Evolutionary conservation across 2,888 invertebrate species (phyloP), one percentile per base, ranked within the genome.

Genomic region (Drosophila anomalipes): DNA sequence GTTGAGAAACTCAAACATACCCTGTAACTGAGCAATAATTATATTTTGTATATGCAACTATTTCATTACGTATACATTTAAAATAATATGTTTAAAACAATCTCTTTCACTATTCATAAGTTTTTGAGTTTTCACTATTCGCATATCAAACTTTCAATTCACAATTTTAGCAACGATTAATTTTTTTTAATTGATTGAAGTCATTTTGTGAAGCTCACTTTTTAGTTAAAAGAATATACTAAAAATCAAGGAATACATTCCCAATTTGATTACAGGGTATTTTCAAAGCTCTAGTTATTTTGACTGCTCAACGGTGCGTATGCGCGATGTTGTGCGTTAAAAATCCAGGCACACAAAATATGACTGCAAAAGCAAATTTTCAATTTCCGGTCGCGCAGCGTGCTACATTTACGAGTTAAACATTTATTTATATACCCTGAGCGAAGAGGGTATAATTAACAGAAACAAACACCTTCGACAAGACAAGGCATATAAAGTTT

Each of bases 311-410:
- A 73, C 65, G 44, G 51, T 63, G 79, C 79, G 81, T 71, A 54
- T 79, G 51, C 75, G 59, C 72, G 4, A n/a, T 16, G 72, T 39
- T 59, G 54, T 49, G 76, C 54, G 28, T 28, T 22, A 39, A 37
- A 56, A 58, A 14, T 12, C 35, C 16, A 52, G 22, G 4, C 30
- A 26, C 53, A 53, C 53, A 58, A 61, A 74, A 60, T 53, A 74
- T 74, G 22, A 22, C 22, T 22, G 22, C 22, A 22, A 22, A 22
- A 22, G 22, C 22, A 22, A 22, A 22, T 22, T 22, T 77, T 64
- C 71, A 83, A 90, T 86, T 86, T 90, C 81, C 90, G 83, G 81
- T 65, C 73, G 52, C 76, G 47, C 76, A 83, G 78, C 67, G 54
- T 67, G 72, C 57, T 53, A 65, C 56, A 70, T 65, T 70, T 82